Base-by-base conservation (phyloP, 1,140 invertebrate species). In the Leptinotarsa lineolata region DNA sequence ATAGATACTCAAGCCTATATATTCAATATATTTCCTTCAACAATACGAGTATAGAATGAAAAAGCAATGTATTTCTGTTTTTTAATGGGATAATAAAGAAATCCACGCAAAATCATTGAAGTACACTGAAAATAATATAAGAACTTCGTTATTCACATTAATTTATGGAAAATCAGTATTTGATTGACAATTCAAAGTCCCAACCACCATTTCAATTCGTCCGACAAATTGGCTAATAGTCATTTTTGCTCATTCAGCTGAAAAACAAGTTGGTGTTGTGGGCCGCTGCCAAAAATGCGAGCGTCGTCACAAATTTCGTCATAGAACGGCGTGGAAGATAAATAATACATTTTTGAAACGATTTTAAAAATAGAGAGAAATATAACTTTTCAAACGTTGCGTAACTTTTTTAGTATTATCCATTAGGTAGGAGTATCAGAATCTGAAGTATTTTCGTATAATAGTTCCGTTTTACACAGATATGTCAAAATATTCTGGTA, bases 271-370 rank as follows among this genome's bases (percentile, higher is more conserved):
- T 24, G 39, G 24, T 21, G 39, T 15, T n/a, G 39, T 24, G 39
- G 22, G 63, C 39, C 21, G 61, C 12, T 65, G 63, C 63, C 63
- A 65, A 65, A 65, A 65, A 65, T 65, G 24, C 24, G 30, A 16
- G 22, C n/a, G 3, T 30, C 63, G 63, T 65, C 63, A 63, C 61
- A 63, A 22, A 63, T 30, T 21, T 30, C 24, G 61, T 63, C 61
- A 39, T 6, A 39, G 39, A 65, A 39, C 22, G 15, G 15, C 24
- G 4, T 65, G 15, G n/a, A 65, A 22, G 63, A 18, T 30, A 65
- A 15, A 54, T 54, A 54, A 54, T 18, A 16, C 16, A 54, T 54
- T 54, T 54, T 16, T 54, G 24, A 16, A 24, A 11, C 5, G 63
- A 65, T 65, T 30, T 22, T 65, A 65, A 39, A 16, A 24, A 65